A percentile compares a stretch with the other conserved stretches of the same genome.
phyloP scores from a whole-genome alignment of 2,888 invertebrate genomes.

The Nasonovia ribisnigri region DNA sequence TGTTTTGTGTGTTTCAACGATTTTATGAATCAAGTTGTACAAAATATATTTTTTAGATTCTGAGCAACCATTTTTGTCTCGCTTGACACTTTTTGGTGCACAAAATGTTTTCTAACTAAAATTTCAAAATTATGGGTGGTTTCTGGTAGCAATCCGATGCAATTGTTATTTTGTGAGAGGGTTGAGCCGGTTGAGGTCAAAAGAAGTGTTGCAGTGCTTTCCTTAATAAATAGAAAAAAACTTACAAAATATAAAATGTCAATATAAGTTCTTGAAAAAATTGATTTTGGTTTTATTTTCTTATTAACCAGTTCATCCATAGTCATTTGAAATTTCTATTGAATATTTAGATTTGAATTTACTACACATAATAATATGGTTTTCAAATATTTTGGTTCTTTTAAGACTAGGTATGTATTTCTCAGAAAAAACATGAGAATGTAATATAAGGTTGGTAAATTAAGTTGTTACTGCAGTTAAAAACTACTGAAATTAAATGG shows the following conservation, averaged over 20 bases:
- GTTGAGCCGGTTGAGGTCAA: no score
- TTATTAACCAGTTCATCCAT: neutral
- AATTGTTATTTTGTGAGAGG: neutral
- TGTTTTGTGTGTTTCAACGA: neutral
- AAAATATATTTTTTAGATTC: neutral
- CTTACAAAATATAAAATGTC: no score
- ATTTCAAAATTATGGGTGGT: neutral
- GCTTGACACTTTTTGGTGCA: rapidly evolving
- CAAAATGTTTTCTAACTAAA: neutral
- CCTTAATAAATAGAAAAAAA: no score
- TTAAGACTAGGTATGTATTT: no score
- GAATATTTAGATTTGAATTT: neutral
- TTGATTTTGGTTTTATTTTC: no score
- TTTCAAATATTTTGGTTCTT: no score
- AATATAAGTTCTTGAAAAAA: no score
- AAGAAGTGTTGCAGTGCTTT: no score
- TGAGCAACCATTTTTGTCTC: neutral
- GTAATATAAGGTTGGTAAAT: no score
- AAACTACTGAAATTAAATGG: no score
- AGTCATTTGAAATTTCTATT: neutral
- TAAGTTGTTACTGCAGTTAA: no score
- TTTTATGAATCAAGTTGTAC: neutral
- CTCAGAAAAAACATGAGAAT: no score
- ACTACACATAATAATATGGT: neutral
- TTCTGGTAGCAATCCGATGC: neutral